Conservation (phyloP, 2,113 vertebrate species). For the Tachycineta bicolor region DNA sequence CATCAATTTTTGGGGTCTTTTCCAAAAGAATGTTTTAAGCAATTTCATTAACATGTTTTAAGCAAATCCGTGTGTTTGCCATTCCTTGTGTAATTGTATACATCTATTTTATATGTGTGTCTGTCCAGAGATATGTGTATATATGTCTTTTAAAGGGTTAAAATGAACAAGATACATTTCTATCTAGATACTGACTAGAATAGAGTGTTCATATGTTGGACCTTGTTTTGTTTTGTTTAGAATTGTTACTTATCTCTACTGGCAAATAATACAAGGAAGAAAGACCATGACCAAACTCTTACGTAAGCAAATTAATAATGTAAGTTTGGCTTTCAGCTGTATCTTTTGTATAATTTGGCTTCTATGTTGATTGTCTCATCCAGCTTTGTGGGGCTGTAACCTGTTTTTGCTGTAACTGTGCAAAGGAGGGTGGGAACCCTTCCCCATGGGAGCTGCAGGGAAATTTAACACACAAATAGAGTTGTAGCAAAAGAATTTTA, state of each 20-base stretch:
- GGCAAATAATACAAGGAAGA: constrained; percentile 86
- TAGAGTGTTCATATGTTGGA: not conserved
- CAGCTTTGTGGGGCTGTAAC: not conserved
- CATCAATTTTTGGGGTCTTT: not conserved
- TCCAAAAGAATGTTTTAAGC: not conserved
- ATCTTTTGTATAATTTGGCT: not conserved
- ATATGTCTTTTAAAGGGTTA: not conserved
- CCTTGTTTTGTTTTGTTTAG: constrained; percentile 63
- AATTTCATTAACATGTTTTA: not conserved
- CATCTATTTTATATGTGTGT: not conserved
- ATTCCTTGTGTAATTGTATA: not conserved
- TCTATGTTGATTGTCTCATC: not conserved
- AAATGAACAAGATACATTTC: not conserved
- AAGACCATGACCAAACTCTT: constrained; percentile 79
- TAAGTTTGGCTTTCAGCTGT: constrained; percentile 72
- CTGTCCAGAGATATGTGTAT: not conserved
- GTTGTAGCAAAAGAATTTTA: not conserved
- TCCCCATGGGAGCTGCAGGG: not conserved
- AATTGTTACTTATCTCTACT: constrained; percentile 85
- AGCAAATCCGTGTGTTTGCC: not conserved
- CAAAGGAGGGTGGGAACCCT: not conserved
- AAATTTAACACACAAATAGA: not conserved
- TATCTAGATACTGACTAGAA: not conserved
- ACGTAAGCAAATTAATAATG: constrained; percentile 84
- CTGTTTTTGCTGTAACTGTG: not conserved